These are phyloP conservation scores for Metacarcinus magister DNA, from an alignment of 2,888 invertebrate species.

Conservation along the genomic window DNA sequence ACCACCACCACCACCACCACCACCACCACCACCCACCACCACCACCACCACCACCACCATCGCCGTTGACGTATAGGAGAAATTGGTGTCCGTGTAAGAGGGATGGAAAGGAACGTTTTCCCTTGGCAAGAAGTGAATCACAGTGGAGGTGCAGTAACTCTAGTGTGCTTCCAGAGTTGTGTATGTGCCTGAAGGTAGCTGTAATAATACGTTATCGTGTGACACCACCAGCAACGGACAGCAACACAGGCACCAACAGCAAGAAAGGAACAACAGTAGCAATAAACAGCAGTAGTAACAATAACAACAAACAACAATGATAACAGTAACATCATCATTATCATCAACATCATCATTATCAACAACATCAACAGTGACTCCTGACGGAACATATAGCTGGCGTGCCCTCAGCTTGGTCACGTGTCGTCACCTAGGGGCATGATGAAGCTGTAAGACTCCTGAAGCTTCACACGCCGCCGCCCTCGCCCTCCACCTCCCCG, in stretches of 20 bases:
- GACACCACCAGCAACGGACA: neutral
- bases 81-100: neutral
- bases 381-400: neutral
- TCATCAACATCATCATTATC: neutral
- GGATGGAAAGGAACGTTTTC: neutral
- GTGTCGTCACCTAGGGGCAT: neutral
- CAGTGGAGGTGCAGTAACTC: neutral
- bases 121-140: neutral
- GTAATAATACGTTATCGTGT: neutral
- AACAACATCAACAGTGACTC: neutral
- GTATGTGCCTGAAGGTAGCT: neutral
- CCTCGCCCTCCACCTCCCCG: neutral
- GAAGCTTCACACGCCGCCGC: neutral
- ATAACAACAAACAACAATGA: neutral
- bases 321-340: neutral
- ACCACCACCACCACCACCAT: conserved; percentile 15
- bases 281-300: neutral
- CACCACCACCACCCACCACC: conserved; percentile 13
- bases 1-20: conserved; percentile 5
- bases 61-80: neutral
- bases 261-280: neutral
- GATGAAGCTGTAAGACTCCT: neutral
- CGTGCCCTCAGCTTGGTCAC: conserved; percentile 12
- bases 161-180: neutral
- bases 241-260: neutral